Evolutionary conservation across 2,797 vertebrate genomes (phyloP).

Genomic region (Micropoecilia bifurca): DNA sequence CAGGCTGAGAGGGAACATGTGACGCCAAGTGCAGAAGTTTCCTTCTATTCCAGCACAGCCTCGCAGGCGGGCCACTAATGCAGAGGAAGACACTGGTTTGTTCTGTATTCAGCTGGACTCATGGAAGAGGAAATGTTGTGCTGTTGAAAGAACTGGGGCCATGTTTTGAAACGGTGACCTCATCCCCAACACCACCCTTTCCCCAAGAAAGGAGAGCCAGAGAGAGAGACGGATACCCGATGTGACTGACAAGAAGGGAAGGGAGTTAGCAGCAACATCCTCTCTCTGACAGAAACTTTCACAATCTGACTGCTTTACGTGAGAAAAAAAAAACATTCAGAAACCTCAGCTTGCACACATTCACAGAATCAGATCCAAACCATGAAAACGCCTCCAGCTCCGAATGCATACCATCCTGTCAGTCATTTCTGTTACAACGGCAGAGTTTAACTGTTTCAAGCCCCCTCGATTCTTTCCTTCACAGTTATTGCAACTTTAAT

Average conservation of each 20-base stretch:
- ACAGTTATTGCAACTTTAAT: not conserved
- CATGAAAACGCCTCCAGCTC: conserved; percentile 5
- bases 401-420: conserved; percentile 13
- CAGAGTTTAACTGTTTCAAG: conserved; percentile 7
- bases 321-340: conserved; percentile 53
- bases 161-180: conserved; percentile 76
- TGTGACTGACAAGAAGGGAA: conserved; percentile 35
- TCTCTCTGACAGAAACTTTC: conserved; percentile 49
- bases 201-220: conserved; percentile 54
- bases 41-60: conserved; percentile 10
- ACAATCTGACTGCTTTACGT: conserved; percentile 57
- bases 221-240: conserved; percentile 11
- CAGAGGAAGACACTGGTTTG: conserved; percentile 16
- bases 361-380: conserved; percentile 24
- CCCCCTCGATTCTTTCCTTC: not conserved
- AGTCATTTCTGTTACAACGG: not conserved
- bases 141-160: conserved; percentile 51
- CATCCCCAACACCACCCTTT: conserved; percentile 67
- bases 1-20: conserved; percentile 40
- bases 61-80: conserved; percentile 4
- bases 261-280: conserved; percentile 42
- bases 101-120: conserved; percentile 25
- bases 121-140: conserved; percentile 63
- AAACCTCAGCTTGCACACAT: conserved; percentile 34
- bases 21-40: conserved; percentile 25